Evolutionary conservation across 2,888 invertebrate species (phyloP).

Genomic region (Ptychoptera albimana): DNA sequence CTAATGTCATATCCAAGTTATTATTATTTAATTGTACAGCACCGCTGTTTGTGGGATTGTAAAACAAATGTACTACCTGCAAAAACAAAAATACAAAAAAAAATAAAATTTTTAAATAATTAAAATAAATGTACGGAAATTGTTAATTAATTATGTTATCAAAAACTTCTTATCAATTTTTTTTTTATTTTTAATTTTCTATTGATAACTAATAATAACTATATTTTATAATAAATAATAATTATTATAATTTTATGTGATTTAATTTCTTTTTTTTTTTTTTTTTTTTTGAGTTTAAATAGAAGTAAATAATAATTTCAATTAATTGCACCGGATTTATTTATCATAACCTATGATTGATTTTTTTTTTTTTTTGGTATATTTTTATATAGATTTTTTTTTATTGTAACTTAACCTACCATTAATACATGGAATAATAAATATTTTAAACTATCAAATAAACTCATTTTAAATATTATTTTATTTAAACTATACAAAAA

Average conservation of each 20-base stretch:
- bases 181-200: too few species aligned
- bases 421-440: slow-evolving; percentile 16
- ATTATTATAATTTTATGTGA: too few species aligned
- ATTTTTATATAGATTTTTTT: too few species aligned
- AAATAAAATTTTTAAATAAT: neutral
- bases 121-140: slow-evolving; percentile 2
- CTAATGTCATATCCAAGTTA: slow-evolving; percentile 72
- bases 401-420: slow-evolving; percentile 14
- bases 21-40: slow-evolving; percentile 65
- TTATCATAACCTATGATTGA: neutral
- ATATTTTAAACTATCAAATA: slow-evolving; percentile 18
- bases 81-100: slow-evolving; percentile 8
- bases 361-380: too few species aligned
- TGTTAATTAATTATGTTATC: neutral
- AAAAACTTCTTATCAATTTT: neutral
- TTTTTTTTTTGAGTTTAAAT: neutral
- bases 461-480: slow-evolving; percentile 15
- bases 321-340: neutral
- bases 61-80: slow-evolving; percentile 35
- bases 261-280: too few species aligned
- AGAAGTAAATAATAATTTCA: neutral
- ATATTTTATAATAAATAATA: too few species aligned
- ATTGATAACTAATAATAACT: too few species aligned
- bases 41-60: slow-evolving; percentile 64
- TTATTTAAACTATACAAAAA: slow-evolving; percentile 1